A percentile compares a stretch with the other conserved stretches of the same genome.
phyloP scores from a whole-genome alignment of 64 coral and sea anemone genomes.

The Exaiptasia diaphana region DNA sequence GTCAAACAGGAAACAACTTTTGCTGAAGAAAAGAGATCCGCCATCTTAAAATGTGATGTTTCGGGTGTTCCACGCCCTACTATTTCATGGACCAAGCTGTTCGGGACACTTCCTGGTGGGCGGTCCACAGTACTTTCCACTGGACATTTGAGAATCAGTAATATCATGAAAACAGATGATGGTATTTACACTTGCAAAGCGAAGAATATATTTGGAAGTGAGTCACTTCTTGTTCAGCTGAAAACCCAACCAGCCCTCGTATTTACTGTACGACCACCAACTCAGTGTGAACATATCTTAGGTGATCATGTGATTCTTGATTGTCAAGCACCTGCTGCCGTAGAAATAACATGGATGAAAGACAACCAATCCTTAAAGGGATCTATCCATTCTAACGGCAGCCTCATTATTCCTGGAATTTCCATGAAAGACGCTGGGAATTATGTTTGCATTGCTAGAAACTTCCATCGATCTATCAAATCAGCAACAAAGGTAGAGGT shows the following conservation, averaged over 20 bases:
- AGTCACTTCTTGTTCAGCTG: neutral
- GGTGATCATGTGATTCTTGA: neutral
- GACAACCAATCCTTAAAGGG: neutral
- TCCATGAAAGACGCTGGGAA: neutral
- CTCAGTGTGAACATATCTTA: neutral
- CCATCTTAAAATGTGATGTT: neutral
- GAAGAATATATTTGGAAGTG: neutral
- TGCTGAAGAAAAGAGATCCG: neutral
- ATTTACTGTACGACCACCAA: neutral
- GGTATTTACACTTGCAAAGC: neutral
- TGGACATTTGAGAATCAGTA: neutral
- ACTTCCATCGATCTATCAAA: no score
- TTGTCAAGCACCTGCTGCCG: neutral
- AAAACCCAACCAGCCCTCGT: neutral
- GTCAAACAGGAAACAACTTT: neutral
- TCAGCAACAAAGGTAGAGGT: no score
- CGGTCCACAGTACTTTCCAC: no score
- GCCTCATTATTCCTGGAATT: neutral
- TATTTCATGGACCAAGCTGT: neutral
- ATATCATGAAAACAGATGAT: neutral
- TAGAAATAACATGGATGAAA: neutral
- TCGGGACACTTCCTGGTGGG: neutral
- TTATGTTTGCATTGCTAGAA: neutral
- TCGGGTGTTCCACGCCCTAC: neutral
- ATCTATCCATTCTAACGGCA: neutral